A percentile compares a stretch with the other conserved stretches of the same genome.
Evolutionary conservation across 2,113 vertebrate genomes (phyloP).

Genomic region (Oreocharis arfaki): DNA sequence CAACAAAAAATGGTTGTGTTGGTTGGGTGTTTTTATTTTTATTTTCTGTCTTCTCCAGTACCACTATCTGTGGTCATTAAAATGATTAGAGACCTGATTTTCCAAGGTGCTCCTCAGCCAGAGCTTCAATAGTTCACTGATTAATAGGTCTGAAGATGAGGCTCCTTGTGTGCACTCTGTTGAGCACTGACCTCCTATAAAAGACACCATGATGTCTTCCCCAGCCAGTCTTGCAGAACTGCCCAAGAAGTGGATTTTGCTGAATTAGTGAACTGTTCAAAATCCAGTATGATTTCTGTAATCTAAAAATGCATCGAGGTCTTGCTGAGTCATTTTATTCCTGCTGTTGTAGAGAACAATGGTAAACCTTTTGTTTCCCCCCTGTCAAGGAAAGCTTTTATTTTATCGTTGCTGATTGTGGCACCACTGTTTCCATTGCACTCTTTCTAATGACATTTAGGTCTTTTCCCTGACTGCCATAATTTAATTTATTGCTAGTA

Average conservation of each 20-base stretch:
- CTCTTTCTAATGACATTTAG: conserved; percentile 8
- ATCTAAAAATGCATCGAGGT: not conserved
- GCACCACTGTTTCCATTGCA: not conserved
- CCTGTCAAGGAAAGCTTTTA: not conserved
- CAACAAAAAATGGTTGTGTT: too few species aligned
- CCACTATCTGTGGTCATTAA: not conserved
- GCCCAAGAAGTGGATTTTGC: not conserved
- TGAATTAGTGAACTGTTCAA: not conserved
- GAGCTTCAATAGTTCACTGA: not conserved
- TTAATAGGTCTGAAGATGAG: not conserved
- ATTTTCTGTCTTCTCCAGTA: not conserved
- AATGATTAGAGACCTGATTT: not conserved
- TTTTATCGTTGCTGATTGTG: not conserved
- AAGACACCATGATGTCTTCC: not conserved
- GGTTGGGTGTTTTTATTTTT: not conserved
- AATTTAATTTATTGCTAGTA: conserved; percentile 21
- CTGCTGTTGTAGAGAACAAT: not conserved
- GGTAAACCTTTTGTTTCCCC: not conserved
- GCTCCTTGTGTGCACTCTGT: not conserved
- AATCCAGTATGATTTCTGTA: not conserved
- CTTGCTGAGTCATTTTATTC: not conserved
- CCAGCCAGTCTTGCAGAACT: not conserved
- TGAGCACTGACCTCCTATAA: not conserved
- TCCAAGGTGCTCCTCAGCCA: not conserved
- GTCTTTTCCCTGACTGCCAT: not conserved